Conservation (phyloP, 2,888 invertebrate genomes). For the Oscheius onirici region DNA sequence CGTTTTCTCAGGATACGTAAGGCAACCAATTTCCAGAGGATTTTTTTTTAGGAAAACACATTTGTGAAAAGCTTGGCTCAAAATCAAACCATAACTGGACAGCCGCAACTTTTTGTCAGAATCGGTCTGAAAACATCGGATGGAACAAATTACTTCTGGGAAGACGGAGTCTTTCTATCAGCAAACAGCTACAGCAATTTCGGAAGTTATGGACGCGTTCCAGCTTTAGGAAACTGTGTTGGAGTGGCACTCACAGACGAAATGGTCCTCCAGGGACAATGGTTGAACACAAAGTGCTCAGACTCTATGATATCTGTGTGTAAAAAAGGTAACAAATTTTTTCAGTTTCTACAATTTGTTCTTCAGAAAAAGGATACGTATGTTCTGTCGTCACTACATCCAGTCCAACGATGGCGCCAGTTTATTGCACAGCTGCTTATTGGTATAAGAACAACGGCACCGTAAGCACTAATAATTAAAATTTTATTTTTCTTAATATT, state of each 20-base stretch:
- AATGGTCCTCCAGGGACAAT: neutral
- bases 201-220: neutral
- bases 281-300: neutral
- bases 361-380: neutral
- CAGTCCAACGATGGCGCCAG: neutral
- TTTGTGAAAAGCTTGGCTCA: neutral
- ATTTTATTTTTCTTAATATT: neutral
- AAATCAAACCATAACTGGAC: neutral
- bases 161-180: neutral
- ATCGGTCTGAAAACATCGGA: neutral
- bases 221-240: neutral
- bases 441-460: constrained; percentile 9
- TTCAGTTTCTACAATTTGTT: neutral
- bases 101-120: neutral
- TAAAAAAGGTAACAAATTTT: constrained; percentile 3
- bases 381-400: neutral
- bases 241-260: neutral
- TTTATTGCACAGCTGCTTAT: neutral
- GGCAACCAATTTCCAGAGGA: neutral
- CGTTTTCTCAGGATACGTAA: neutral
- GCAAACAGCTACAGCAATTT: neutral
- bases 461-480: neutral
- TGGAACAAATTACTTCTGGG: neutral
- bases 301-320: neutral
- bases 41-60: neutral